Evolutionary conservation across 2,113 vertebrate species (phyloP), one percentile per base, ranked within the genome.

Genomic region (Glareola pratincola): DNA sequence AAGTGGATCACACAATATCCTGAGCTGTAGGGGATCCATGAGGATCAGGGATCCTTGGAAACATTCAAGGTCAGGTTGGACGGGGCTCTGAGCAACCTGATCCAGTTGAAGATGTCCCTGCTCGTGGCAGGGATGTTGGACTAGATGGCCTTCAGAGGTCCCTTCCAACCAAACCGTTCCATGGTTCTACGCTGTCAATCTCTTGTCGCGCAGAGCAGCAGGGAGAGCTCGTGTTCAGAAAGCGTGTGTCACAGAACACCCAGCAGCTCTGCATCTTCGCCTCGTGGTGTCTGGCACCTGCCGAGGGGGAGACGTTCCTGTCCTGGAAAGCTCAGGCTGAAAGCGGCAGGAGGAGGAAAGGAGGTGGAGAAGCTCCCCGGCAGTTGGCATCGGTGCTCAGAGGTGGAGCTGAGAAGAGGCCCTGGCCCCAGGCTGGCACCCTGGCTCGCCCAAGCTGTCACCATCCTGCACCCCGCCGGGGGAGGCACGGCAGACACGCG

Each of bases 401-500:
- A n/a, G 50, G 50, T 37, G 67, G 94, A 94, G 92, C 62, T 60
- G 88, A 80, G 88, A 94, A 75, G 32, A 54, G 12, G 48, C 37
- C 92, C 45, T 37, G 82, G 72, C 56, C 86, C 51, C 64, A 6
- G 78, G 76, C 91, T 90, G 74, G n/a, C 82, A 13, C 93, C 54
- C 17, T 3, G 57, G 0, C 51, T 51, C 77, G 3, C 5, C 75
- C 54, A 68, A 68, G 85, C 94, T 95, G 95, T 79, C 92, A 30
- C 67, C 75, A 36, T 10, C 72, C 56, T 4, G 54, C 78, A 1
- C 22, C 23, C 9, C 7, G 36, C 67, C 9, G 48, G 47, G 62
- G 53, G 67, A 60, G 53, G 21, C 74, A 15, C 2, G n/a, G 34
- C 69, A 74, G 60, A 5, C 20, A 1, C 3, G 2, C 39, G 8